These are phyloP conservation scores for Charaxes varanes DNA, from an alignment of 1,140 invertebrate species.

Conservation along the genomic window DNA sequence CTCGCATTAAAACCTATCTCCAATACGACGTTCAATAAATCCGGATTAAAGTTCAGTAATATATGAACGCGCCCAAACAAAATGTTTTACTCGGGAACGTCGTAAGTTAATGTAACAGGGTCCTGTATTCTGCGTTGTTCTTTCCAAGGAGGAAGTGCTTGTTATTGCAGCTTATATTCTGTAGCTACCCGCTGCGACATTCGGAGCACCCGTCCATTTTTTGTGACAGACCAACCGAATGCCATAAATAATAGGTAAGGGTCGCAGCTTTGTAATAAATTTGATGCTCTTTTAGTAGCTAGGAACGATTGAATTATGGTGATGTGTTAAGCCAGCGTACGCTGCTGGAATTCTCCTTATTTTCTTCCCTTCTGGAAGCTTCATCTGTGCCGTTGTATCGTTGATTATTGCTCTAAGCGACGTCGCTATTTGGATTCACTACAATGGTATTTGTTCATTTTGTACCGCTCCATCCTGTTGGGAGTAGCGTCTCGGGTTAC, in stretches of 20 bases:
- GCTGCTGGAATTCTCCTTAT: slow-evolving; percentile 53
- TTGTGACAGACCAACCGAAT: slow-evolving; percentile 70
- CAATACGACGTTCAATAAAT: slow-evolving; percentile 60
- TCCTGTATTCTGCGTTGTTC: slow-evolving; percentile 39
- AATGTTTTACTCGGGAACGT: slow-evolving; percentile 12
- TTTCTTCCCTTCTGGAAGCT: slow-evolving; percentile 59
- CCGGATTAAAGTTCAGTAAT: slow-evolving; percentile 59
- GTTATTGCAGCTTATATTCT: slow-evolving; percentile 70
- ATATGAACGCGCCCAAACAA: slow-evolving; percentile 27
- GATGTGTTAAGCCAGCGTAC: slow-evolving; percentile 67
- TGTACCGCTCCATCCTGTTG: slow-evolving; percentile 40
- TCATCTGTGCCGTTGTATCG: slow-evolving; percentile 37
- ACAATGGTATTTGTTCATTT: slow-evolving; percentile 55
- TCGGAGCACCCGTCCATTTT: slow-evolving; percentile 67
- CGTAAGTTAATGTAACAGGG: slow-evolving; percentile 32
- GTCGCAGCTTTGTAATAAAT: slow-evolving; percentile 70
- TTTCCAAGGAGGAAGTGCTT: slow-evolving; percentile 61
- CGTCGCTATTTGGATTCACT: slow-evolving; percentile 40
- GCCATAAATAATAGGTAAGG: slow-evolving; percentile 73
- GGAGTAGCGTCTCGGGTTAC: slow-evolving; percentile 56
- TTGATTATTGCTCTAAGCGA: slow-evolving; percentile 48
- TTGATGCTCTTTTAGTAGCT: slow-evolving; percentile 70
- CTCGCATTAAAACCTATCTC: slow-evolving; percentile 57
- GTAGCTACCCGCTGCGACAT: slow-evolving; percentile 67
- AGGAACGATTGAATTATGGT: slow-evolving; percentile 70